These are phyloP conservation scores for Tokudaia tokunoshimensis DNA, from an alignment of 2,797 vertebrate genomes.

Conservation along the genomic window DNA sequence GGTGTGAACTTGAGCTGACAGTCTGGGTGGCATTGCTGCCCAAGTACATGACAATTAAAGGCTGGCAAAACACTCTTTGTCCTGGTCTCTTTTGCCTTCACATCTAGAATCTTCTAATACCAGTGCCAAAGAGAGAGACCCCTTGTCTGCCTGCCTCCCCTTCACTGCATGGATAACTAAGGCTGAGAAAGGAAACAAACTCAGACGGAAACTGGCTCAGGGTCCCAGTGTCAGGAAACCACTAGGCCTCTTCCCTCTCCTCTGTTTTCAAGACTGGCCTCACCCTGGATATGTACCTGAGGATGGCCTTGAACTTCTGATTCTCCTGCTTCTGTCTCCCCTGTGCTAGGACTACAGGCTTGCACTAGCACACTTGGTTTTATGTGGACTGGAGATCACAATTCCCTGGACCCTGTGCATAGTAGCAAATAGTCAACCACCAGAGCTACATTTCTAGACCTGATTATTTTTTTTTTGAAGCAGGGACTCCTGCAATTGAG, in stretches of 20 bases:
- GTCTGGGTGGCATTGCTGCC: neutral
- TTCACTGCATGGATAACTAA: neutral
- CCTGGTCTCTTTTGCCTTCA: neutral
- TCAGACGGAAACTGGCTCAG: neutral
- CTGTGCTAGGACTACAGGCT: neutral
- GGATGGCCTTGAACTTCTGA: neutral
- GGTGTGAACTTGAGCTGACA: neutral
- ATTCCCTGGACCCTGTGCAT: neutral
- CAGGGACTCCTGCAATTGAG: neutral
- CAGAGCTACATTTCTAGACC: neutral
- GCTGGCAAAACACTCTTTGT: neutral
- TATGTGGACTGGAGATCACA: neutral
- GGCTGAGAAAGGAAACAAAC: neutral
- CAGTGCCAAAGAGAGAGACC: neutral
- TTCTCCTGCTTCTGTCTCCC: neutral
- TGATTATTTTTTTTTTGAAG: neutral
- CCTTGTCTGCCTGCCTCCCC: neutral
- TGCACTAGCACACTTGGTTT: neutral
- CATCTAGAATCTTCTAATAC: constrained; percentile 18
- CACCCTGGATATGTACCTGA: neutral
- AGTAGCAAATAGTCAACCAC: neutral
- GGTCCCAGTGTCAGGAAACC: neutral
- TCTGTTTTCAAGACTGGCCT: neutral
- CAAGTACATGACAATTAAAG: neutral
- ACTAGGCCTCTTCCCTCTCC: neutral